A percentile compares a stretch with the other conserved stretches of the same genome.
Conservation (phyloP, 2,888 invertebrate species). For the Phyto melanocephala region DNA sequence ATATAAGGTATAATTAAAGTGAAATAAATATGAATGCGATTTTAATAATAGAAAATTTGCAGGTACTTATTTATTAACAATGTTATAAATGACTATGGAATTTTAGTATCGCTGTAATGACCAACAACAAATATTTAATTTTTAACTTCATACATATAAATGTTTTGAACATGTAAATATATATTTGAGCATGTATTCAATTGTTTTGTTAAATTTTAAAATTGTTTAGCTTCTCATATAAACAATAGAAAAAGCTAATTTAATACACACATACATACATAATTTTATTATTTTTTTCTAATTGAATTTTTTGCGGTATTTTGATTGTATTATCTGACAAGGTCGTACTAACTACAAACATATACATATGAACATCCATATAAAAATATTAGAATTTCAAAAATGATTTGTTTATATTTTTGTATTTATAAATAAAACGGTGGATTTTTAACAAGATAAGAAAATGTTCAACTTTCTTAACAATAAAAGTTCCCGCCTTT, state of each 20-base stretch:
- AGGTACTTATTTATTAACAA: neutral
- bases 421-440: no score
- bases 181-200: no score
- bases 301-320: neutral
- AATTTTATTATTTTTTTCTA: neutral
- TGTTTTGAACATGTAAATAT: no score
- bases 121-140: conserved; percentile 2
- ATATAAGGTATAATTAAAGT: neutral
- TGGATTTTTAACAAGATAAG: no score
- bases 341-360: conserved; percentile 20
- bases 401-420: no score
- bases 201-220: neutral
- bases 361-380: no score
- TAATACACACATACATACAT: neutral
- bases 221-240: neutral
- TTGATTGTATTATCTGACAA: conserved; percentile 20
- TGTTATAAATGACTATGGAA: neutral
- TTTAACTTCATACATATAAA: no score
- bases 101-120: neutral
- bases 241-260: neutral
- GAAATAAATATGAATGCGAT: neutral
- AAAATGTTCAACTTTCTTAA: no score
- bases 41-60: conserved; percentile 20
- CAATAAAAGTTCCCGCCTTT: no score
- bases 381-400: no score